Percentiles rank a stretch among this genome's conserved stretches.
phyloP scores from a whole-genome alignment of 1,140 invertebrate genomes.

The Hycleus cichorii region DNA sequence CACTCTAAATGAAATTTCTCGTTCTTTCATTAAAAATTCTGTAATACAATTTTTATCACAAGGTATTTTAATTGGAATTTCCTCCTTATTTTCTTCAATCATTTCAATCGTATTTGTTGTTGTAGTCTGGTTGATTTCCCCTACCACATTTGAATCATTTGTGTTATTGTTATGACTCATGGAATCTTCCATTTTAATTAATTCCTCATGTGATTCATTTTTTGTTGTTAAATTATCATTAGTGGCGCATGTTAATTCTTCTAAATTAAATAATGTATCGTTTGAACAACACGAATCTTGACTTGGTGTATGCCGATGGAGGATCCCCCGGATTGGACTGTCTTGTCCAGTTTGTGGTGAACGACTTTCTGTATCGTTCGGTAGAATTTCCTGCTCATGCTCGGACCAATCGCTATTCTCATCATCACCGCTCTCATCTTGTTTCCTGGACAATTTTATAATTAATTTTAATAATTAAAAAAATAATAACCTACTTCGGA shows the following conservation, averaged over 20 bases:
- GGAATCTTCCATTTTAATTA: neutral
- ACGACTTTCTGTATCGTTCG: constrained; percentile 19
- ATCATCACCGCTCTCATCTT: constrained; percentile 16
- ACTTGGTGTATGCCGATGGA: constrained; percentile 49
- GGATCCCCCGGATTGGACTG: constrained; percentile 24
- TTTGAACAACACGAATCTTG: constrained; percentile 55
- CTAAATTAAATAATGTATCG: constrained; percentile 52
- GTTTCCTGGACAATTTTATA: neutral
- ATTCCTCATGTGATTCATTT: constrained; percentile 5
- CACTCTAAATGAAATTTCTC: constrained; percentile 14
- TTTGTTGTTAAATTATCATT: constrained; percentile 6
- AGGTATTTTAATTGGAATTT: neutral
- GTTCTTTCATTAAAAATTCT: constrained; percentile 22
- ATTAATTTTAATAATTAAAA: too few species aligned
- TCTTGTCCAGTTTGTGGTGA: constrained; percentile 23
- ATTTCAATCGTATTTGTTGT: neutral
- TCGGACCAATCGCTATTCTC: constrained; percentile 34
- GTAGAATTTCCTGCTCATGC: constrained; percentile 6
- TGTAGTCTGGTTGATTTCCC: too few species aligned
- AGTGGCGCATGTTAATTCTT: constrained; percentile 39
- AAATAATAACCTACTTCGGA: constrained; percentile 14
- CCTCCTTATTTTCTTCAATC: constrained; percentile 4
- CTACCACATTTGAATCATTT: too few species aligned
- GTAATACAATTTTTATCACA: constrained; percentile 9
- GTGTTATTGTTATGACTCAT: constrained; percentile 1